Conservation (phyloP, 2,888 invertebrate genomes). For the Heliconius erato region DNA sequence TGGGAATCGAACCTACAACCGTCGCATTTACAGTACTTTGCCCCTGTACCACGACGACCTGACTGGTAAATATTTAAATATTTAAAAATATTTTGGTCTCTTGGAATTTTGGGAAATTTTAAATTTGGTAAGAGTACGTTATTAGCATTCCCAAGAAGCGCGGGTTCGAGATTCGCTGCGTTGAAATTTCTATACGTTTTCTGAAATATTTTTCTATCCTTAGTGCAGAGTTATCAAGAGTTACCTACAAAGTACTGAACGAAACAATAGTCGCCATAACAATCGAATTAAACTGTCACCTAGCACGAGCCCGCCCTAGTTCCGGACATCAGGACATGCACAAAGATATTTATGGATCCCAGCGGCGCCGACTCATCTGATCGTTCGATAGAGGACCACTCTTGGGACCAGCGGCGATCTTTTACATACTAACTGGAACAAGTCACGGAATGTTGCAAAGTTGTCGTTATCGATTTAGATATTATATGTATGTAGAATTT, state of each 20-base stretch:
- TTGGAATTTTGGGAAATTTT: too few relatives aligned
- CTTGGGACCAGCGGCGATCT: constrained; percentile 16
- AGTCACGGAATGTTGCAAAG: constrained; percentile 8
- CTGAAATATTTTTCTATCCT: neutral
- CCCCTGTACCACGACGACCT: too few relatives aligned
- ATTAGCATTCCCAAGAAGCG: too few relatives aligned
- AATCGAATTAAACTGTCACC: constrained; percentile 12
- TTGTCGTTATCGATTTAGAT: neutral
- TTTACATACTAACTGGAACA: constrained; percentile 23
- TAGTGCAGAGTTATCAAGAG: neutral
- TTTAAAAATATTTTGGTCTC: too few relatives aligned
- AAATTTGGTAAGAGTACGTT: too few relatives aligned
- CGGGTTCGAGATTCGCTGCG: too few relatives aligned
- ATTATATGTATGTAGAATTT: neutral
- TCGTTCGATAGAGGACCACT: constrained; percentile 21
- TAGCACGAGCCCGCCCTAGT: neutral
- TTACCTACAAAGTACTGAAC: neutral
- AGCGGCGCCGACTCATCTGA: constrained; percentile 28
- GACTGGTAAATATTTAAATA: too few relatives aligned
- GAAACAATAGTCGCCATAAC: neutral
- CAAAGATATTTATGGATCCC: constrained; percentile 24
- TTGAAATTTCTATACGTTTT: too few relatives aligned
- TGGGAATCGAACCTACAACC: too few relatives aligned
- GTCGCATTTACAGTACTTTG: too few relatives aligned
- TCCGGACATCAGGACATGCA: constrained; percentile 2